A percentile compares a stretch with the other conserved stretches of the same genome.
phyloP scores from a whole-genome alignment of 2,797 vertebrate genomes.

The Intellagama lesueurii region DNA sequence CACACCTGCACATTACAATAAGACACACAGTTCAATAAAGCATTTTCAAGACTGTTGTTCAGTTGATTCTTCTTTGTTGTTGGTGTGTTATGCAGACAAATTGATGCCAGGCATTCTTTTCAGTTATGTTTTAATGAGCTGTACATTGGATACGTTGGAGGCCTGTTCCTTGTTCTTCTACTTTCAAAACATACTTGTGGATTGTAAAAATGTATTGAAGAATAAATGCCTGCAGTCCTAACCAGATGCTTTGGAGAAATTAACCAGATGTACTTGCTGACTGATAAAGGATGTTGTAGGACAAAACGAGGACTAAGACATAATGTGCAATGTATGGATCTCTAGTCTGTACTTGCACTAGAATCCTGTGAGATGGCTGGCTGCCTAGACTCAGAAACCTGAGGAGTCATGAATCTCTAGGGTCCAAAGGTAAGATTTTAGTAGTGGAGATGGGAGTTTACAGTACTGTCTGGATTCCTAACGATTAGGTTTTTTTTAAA shows the following conservation, averaged over 20 bases:
- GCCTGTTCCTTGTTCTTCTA: not conserved
- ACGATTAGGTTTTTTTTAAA: not conserved
- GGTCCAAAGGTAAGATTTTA: not conserved
- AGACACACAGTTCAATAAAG: conserved; percentile 86
- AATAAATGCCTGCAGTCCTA: not conserved
- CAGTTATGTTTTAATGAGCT: conserved; percentile 17
- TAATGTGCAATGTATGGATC: not conserved
- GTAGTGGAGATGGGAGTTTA: not conserved
- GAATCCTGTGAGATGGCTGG: not conserved
- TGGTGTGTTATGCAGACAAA: conserved; percentile 45
- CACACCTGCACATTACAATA: conserved; percentile 82
- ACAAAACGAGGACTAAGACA: not conserved
- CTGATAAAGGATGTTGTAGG: not conserved
- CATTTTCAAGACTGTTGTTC: conserved; percentile 86
- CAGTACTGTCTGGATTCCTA: not conserved
- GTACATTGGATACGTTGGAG: not conserved
- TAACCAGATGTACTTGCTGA: not conserved
- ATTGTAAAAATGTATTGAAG: not conserved
- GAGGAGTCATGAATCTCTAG: not conserved
- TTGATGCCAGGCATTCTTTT: conserved; percentile 40
- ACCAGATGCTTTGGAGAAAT: not conserved
- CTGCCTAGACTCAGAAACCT: not conserved
- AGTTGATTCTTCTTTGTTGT: conserved; percentile 80
- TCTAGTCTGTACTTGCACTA: not conserved
- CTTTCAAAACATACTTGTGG: not conserved